Evolutionary conservation across 23 tunicate species (phyloP).

Genomic region (Botrylloides violaceus): DNA sequence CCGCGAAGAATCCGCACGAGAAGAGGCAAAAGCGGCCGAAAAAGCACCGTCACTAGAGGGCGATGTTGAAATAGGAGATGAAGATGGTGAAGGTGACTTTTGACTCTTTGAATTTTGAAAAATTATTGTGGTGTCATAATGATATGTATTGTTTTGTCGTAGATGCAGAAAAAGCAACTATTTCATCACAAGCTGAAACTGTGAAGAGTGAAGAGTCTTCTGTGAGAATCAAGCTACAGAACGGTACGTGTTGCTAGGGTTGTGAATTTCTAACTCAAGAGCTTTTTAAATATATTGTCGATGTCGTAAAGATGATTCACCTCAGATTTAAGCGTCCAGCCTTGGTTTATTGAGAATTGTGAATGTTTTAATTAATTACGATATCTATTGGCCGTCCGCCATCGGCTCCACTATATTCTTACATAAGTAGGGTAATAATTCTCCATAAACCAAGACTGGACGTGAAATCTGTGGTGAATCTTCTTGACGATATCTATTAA

Average conservation of each 20-base stretch:
- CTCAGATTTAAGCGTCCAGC: no score
- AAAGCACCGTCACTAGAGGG: slow-evolving; percentile 16
- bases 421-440: no score
- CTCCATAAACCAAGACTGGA: no score
- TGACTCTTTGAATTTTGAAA: no score
- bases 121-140: background rate
- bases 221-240: slow-evolving; percentile 15
- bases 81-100: slow-evolving; percentile 25
- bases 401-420: no score
- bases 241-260: background rate
- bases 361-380: background rate
- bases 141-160: background rate
- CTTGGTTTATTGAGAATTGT: no score
- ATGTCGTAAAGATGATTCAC: no score
- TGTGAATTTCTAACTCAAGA: background rate
- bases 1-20: slow-evolving; percentile 7
- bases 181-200: slow-evolving; percentile 5
- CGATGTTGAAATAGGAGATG: slow-evolving; percentile 9
- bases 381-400: no score
- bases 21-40: slow-evolving; percentile 12
- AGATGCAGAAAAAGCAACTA: slow-evolving; percentile 16
- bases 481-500: no score
- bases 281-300: background rate
- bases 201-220: slow-evolving; percentile 25
- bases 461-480: no score